phyloP scores from a whole-genome alignment of 2,113 vertebrate genomes.

The Brachirus orientalis region DNA sequence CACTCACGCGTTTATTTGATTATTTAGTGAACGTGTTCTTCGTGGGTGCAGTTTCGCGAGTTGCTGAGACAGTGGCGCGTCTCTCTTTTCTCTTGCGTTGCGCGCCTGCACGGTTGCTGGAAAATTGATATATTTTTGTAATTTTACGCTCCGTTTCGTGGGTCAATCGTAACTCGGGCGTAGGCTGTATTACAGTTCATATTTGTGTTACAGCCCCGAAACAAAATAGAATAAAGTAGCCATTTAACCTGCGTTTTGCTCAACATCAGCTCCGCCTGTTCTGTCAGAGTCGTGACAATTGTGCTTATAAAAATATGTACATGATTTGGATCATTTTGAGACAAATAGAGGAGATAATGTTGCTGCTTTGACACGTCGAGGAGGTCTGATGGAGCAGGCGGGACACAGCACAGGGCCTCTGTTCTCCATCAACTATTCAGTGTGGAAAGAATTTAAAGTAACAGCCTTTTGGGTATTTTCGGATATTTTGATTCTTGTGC shows the following conservation, averaged over 20 bases:
- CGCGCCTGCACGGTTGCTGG: background rate
- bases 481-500: too few relatives aligned
- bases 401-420: conserved; percentile 39
- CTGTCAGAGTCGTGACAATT: too few relatives aligned
- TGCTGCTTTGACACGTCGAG: too few relatives aligned
- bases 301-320: background rate
- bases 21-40: background rate
- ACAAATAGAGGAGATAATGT: background rate
- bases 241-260: background rate
- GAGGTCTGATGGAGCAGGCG: conserved; percentile 9
- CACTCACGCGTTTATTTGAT: background rate
- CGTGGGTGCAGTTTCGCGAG: too few relatives aligned
- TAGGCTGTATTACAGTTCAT: too few relatives aligned
- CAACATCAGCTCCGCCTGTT: background rate
- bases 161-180: conserved; percentile 2
- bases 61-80: rapidly evolving
- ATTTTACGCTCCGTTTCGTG: conserved; percentile 11
- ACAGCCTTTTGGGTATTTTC: too few relatives aligned
- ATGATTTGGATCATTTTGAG: background rate
- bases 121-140: background rate
- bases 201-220: too few relatives aligned
- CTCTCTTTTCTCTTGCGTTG: background rate
- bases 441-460: background rate
- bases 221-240: too few relatives aligned
- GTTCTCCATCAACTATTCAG: background rate